Evolutionary conservation across 2,888 invertebrate species (phyloP).

Genomic region (Ophion ellenae): DNA sequence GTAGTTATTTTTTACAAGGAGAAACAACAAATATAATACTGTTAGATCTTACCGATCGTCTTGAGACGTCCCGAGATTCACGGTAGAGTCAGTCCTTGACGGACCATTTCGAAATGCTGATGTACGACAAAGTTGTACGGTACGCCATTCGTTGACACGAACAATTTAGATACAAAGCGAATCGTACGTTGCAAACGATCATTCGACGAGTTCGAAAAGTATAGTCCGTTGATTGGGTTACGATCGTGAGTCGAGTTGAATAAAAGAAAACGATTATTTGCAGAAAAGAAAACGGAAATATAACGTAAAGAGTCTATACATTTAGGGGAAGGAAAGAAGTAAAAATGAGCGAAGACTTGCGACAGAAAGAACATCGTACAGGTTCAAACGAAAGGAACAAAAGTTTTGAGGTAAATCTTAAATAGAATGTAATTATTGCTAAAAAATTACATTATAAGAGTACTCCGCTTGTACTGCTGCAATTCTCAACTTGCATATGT

Average conservation of each 20-base stretch:
- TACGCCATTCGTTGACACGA: slow-evolving; percentile 31
- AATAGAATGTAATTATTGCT: slow-evolving; percentile 76
- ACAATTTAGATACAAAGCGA: slow-evolving; percentile 7
- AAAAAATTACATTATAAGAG: slow-evolving; percentile 77
- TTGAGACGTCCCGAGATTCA: slow-evolving; percentile 65
- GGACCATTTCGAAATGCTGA: slow-evolving; percentile 16
- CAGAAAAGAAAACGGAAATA: slow-evolving; percentile 48
- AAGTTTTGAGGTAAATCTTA: slow-evolving; percentile 73
- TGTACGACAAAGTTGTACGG: slow-evolving; percentile 17
- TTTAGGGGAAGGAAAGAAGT: slow-evolving; percentile 61
- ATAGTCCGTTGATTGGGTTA: background rate
- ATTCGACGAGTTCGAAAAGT: background rate
- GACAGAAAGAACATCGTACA: slow-evolving; percentile 72
- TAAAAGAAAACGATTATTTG: slow-evolving; percentile 13
- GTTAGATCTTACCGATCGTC: slow-evolving; percentile 72
- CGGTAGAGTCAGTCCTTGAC: slow-evolving; percentile 44
- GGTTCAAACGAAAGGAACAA: slow-evolving; percentile 72
- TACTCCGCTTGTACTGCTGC: slow-evolving; percentile 82
- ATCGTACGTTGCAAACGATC: background rate
- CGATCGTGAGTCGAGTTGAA: background rate
- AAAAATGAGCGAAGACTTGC: slow-evolving; percentile 61
- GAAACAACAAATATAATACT: slow-evolving; percentile 72
- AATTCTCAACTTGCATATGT: slow-evolving; percentile 81
- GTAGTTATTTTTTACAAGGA: slow-evolving; percentile 74
- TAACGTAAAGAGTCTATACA: slow-evolving; percentile 74